Evolutionary conservation across 1,140 invertebrate genomes (phyloP).

Genomic region (Brachionus manjavacas): DNA sequence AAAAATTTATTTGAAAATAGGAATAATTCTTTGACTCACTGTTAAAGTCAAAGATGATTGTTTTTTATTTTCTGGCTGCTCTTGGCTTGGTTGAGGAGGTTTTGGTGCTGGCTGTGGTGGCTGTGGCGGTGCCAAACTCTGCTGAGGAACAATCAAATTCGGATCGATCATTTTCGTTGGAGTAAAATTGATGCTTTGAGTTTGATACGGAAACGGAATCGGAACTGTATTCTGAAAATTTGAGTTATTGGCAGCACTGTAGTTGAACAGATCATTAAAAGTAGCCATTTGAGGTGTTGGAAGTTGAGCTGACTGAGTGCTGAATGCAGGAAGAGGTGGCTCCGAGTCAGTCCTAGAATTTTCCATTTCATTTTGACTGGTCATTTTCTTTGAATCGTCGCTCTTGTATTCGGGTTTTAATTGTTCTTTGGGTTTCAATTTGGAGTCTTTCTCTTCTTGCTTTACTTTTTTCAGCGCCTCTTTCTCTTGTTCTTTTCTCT

Average conservation of each 20-base stretch:
- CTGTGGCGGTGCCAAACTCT: not conserved
- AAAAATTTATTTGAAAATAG: not conserved
- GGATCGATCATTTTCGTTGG: conserved; percentile 13
- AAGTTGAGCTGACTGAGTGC: not conserved
- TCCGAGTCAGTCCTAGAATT: not conserved
- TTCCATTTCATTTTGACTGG: not conserved
- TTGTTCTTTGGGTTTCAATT: conserved; percentile 44
- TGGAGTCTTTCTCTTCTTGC: conserved; percentile 57
- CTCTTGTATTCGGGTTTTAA: conserved; percentile 44
- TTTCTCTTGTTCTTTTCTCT: conserved; percentile 70
- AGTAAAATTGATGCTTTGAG: not conserved
- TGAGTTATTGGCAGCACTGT: not conserved
- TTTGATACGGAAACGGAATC: not conserved
- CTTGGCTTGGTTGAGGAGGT: not conserved
- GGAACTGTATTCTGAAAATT: not conserved
- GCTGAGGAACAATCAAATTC: not conserved
- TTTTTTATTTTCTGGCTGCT: not conserved
- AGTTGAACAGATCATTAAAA: conserved; percentile 17
- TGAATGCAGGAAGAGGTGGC: not conserved
- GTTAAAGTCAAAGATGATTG: conserved; percentile 12
- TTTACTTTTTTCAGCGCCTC: conserved; percentile 63
- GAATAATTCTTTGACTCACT: not conserved
- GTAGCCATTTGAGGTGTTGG: conserved; percentile 9
- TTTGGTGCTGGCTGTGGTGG: not conserved
- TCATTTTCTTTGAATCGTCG: not conserved